These are phyloP conservation scores for Phylloscopus whistleri DNA, from an alignment of 2,113 vertebrate species.

Conservation along the genomic window DNA sequence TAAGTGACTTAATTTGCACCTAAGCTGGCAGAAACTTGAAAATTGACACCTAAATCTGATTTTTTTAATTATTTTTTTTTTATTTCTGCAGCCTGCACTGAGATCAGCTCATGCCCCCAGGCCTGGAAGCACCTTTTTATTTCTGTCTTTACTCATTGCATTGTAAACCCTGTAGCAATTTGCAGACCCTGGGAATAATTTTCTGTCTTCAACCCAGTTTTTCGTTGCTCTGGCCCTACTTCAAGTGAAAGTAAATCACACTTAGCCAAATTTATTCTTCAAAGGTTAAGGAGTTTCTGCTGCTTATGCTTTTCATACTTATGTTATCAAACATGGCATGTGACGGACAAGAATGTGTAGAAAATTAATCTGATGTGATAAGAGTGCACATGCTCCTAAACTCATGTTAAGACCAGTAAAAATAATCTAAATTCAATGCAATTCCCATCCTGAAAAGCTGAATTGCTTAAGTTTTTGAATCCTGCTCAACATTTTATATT, in stretches of 20 bases:
- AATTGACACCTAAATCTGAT: neutral
- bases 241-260: neutral
- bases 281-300: slow-evolving; percentile 43
- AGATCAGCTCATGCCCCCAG: rapidly evolving
- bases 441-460: neutral
- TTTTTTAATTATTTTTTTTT: too few species aligned
- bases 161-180: neutral
- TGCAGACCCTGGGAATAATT: neutral
- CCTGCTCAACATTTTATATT: neutral
- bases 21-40: neutral
- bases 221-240: neutral
- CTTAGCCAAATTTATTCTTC: neutral
- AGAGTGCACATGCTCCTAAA: neutral
- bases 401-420: neutral
- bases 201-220: neutral
- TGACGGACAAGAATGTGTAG: neutral
- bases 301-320: neutral
- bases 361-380: neutral
- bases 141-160: neutral
- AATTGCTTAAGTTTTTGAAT: neutral
- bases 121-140: neutral
- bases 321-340: neutral
- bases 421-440: neutral
- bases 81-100: neutral
- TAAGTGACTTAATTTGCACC: neutral